Conservation (phyloP, 2,797 vertebrate genomes). For the Anguilla pacifica region DNA sequence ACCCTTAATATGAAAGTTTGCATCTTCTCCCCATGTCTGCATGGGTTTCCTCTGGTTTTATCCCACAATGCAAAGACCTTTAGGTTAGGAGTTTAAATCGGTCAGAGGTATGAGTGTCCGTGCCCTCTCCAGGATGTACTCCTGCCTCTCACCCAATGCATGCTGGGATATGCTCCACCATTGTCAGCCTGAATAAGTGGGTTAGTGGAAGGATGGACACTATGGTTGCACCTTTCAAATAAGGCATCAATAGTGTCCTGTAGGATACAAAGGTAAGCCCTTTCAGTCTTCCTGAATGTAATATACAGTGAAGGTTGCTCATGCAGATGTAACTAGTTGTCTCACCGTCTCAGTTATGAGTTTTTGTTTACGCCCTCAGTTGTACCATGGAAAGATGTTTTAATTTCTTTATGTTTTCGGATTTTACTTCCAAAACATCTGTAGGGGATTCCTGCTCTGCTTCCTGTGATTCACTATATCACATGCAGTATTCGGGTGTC, state of each 20-base stretch:
- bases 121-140: not conserved
- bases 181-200: too few relatives aligned
- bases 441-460: not conserved
- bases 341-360: not conserved
- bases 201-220: too few relatives aligned
- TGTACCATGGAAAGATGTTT: not conserved
- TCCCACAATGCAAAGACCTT: too few relatives aligned
- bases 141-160: too few relatives aligned
- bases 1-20: not conserved
- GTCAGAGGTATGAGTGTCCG: not conserved
- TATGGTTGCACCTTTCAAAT: not conserved
- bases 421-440: not conserved
- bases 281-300: not conserved
- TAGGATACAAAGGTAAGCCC: not conserved
- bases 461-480: constrained; percentile 14
- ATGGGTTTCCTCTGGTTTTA: too few relatives aligned
- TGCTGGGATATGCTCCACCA: too few relatives aligned
- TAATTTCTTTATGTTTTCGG: not conserved
- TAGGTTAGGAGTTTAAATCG: too few relatives aligned
- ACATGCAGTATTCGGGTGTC: not conserved
- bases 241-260: not conserved
- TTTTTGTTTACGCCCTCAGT: not conserved
- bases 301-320: not conserved
- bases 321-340: not conserved
- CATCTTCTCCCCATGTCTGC: too few relatives aligned